Evolutionary conservation across 2,888 invertebrate genomes (phyloP).

Genomic region (Tenthredo amoena): DNA sequence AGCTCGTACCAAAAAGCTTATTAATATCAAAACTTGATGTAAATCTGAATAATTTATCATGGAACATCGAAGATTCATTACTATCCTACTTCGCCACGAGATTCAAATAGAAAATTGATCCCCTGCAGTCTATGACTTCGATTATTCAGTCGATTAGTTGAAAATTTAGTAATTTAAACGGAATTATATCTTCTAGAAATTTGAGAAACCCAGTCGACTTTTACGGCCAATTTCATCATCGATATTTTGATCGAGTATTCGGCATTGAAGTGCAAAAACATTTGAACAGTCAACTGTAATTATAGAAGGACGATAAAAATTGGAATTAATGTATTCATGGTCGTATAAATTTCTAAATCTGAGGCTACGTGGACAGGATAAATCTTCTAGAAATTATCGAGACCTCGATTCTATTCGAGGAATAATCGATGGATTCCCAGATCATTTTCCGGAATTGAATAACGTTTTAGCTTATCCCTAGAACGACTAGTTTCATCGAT

Average conservation of each 20-base stretch:
- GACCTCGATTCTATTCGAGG: neutral
- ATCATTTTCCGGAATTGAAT: neutral
- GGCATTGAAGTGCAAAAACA: neutral
- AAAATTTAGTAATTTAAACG: neutral
- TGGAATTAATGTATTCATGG: neutral
- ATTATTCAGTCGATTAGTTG: neutral
- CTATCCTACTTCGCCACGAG: neutral
- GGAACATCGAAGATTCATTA: neutral
- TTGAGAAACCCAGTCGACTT: neutral
- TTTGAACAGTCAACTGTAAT: neutral
- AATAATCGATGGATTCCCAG: neutral
- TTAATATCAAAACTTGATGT: slow-evolving; percentile 3
- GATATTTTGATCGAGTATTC: neutral
- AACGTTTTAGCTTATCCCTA: neutral
- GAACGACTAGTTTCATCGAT: neutral
- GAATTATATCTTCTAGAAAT: neutral
- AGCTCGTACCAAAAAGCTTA: neutral
- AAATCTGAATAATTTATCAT: neutral
- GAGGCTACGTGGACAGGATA: neutral
- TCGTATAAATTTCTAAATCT: neutral
- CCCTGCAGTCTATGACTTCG: neutral
- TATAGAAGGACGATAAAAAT: neutral
- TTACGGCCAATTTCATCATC: neutral
- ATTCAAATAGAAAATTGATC: neutral
- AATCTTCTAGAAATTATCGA: neutral